Evolutionary conservation across 1,140 invertebrate genomes (phyloP).

Genomic region (Aphidius gifuensis): DNA sequence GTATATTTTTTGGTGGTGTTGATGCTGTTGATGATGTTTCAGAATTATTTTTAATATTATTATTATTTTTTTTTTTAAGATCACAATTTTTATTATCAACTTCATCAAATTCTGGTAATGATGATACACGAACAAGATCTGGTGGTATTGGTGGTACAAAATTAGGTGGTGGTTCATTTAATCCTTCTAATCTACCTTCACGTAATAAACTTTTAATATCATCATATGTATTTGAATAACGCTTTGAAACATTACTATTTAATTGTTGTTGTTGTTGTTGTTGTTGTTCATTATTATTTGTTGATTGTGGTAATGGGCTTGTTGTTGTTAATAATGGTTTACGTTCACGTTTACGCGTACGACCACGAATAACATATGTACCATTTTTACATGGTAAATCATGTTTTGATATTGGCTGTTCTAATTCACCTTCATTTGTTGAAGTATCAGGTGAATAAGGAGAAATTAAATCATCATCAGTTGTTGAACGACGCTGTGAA

Average conservation of each 20-base stretch:
- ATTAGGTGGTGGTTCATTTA: conserved; percentile 56
- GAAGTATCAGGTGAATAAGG: conserved; percentile 63
- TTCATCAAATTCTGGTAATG: conserved; percentile 56
- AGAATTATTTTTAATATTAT: conserved; percentile 7
- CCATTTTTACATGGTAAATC: conserved; percentile 62
- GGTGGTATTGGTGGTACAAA: conserved; percentile 58
- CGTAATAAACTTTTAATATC: conserved; percentile 73
- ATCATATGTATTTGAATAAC: conserved; percentile 75
- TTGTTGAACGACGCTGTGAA: conserved; percentile 57
- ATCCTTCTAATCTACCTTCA: conserved; percentile 52
- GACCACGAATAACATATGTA: conserved; percentile 68
- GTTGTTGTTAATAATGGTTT: conserved; percentile 47
- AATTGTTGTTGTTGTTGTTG: not conserved
- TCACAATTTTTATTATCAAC: conserved; percentile 15
- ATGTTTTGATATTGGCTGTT: conserved; percentile 42
- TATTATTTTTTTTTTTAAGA: not conserved
- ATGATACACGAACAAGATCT: conserved; percentile 65
- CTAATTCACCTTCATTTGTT: conserved; percentile 49
- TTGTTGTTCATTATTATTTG: conserved; percentile 33
- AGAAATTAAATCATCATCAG: conserved; percentile 64
- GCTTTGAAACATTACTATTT: conserved; percentile 45
- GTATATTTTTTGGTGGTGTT: conserved; percentile 23
- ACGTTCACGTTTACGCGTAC: conserved; percentile 61
- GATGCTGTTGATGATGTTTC: conserved; percentile 17
- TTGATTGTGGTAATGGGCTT: conserved; percentile 41